Base-by-base conservation (phyloP, 1,140 invertebrate species). In the Sminthurides bifidus region DNA sequence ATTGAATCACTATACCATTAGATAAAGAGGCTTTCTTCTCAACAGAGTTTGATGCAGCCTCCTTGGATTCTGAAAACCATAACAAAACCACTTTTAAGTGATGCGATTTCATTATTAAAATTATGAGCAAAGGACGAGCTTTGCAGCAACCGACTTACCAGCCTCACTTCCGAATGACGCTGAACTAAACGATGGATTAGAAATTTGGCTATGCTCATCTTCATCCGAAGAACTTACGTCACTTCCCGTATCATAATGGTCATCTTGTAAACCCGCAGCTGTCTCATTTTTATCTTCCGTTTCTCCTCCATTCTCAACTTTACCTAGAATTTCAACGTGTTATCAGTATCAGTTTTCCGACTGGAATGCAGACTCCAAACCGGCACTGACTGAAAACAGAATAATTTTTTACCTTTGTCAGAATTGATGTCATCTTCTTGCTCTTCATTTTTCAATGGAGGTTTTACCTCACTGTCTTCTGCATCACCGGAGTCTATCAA, bases 171-270 rank as follows among this genome's bases (percentile, higher is more conserved):
- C 51, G 35, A 60, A 60, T 1, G 59, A 60, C 4, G 54, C 59
- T 1, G 59, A 60, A 43, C 59, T 60, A 1, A 60, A 48, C 14
- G 59, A 60, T 19, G 59, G 60, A 43, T 61, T 61, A 3, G 60
- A 61, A 15, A 58, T 56, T 37, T 58, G 45, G 46, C 54, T 57
- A 33, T 61, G 59, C 5, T 44, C 56, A 23, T 52, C 56, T 26
- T 57, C 55, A 37, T 58, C 56, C 19, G 69, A 68, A 10, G 70
- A 69, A 44, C 65, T 69, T 21, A 87, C 83, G 71, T 88, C 85
- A 68, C 85, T 87, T 15, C 83, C 73, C 21, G 82, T 85, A 66
- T 88, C 84, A 58, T 75, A 75, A 19, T 71, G 35, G 17, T 61
- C 54, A 12, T 55, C 54, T 8, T 37, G 23, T 29, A 10, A 3